These are phyloP conservation scores for Argyrosomus regius DNA, from an alignment of 2,797 vertebrate species.

Conservation along the genomic window DNA sequence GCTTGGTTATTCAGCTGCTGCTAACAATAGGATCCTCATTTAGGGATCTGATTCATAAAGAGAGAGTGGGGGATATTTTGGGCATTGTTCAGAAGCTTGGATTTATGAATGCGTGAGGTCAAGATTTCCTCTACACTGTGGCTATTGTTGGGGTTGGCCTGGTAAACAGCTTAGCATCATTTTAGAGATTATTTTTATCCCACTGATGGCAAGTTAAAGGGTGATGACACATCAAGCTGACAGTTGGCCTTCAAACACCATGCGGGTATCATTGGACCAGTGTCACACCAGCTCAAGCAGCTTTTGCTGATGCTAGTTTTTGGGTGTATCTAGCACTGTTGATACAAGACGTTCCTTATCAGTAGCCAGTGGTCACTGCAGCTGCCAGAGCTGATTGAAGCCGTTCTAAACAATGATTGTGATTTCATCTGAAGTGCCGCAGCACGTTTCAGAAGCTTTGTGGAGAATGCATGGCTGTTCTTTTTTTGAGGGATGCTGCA, in stretches of 20 bases:
- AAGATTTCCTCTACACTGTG: conserved; percentile 44
- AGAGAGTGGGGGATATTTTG: conserved; percentile 56
- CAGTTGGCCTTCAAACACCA: neutral
- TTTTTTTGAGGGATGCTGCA: no score
- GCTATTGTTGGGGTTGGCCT: conserved; percentile 49
- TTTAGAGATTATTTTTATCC: conserved; percentile 33
- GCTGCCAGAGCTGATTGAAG: no score
- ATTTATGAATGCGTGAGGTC: conserved; percentile 32
- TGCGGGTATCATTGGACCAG: neutral
- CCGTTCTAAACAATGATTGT: no score
- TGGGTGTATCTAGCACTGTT: neutral
- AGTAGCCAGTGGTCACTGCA: neutral
- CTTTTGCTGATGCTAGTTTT: neutral
- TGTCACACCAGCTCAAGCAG: neutral
- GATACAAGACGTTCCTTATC: neutral
- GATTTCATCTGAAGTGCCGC: no score
- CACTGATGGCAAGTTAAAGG: neutral
- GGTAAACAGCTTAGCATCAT: conserved; percentile 49
- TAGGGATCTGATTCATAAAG: conserved; percentile 68
- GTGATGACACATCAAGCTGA: conserved; percentile 8
- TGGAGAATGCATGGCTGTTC: no score
- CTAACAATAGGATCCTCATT: conserved; percentile 70
- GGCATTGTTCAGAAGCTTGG: conserved; percentile 44
- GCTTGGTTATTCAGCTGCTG: conserved; percentile 68
- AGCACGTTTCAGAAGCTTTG: no score